These are phyloP conservation scores for Tricholauxania praeusta DNA, from an alignment of 2,888 invertebrate genomes.

Conservation along the genomic window DNA sequence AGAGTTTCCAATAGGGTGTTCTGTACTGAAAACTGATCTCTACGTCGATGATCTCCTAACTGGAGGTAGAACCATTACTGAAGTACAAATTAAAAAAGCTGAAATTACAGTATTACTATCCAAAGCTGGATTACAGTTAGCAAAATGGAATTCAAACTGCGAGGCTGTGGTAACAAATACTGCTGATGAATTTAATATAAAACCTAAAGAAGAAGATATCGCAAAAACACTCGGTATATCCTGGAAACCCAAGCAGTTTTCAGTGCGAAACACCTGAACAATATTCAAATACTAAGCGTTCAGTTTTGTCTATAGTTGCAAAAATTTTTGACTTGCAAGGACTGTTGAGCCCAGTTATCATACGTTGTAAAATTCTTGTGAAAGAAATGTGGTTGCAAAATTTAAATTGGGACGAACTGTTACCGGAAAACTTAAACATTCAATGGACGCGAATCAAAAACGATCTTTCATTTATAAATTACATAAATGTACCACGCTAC, in stretches of 20 bases:
- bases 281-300: neutral
- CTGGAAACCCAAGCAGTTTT: conserved; percentile 18
- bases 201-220: conserved; percentile 11
- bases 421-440: neutral
- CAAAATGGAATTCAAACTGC: conserved; percentile 24
- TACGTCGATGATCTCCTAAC: conserved; percentile 13
- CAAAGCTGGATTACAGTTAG: conserved; percentile 31
- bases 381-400: neutral
- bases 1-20: neutral
- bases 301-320: neutral
- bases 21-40: neutral
- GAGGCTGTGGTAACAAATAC: conserved; percentile 6
- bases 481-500: neutral
- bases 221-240: conserved; percentile 12
- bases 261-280: neutral
- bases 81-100: no score
- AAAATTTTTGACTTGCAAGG: neutral
- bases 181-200: neutral
- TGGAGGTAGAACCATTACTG: neutral
- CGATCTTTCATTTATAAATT: no score
- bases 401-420: conserved; percentile 6
- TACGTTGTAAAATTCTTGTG: neutral
- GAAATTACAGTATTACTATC: conserved; percentile 29
- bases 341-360: neutral
- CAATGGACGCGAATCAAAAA: neutral